Evolutionary conservation across 2,888 invertebrate genomes (phyloP).

Genomic region (Meta bourneti): DNA sequence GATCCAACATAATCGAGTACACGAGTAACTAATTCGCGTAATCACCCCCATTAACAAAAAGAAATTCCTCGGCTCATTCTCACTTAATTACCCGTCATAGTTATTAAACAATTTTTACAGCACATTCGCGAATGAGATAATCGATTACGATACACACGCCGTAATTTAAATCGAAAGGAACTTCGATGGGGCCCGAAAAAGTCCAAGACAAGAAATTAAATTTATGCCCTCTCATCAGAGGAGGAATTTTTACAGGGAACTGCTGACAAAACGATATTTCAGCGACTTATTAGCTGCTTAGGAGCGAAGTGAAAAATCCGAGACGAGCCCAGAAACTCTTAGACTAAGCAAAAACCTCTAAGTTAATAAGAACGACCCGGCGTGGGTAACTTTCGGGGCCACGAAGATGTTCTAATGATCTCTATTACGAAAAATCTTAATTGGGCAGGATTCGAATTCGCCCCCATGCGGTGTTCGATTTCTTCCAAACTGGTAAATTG

Average conservation of each 20-base stretch:
- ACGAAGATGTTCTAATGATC: slow-evolving; percentile 64
- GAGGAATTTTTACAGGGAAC: neutral
- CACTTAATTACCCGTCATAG: neutral
- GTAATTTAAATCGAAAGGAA: neutral
- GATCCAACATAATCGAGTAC: neutral
- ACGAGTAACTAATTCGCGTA: slow-evolving; percentile 32
- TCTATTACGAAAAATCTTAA: slow-evolving; percentile 66
- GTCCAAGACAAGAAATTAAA: neutral
- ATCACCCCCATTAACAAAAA: slow-evolving; percentile 47
- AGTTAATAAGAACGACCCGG: slow-evolving; percentile 41
- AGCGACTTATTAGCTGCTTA: slow-evolving; percentile 13
- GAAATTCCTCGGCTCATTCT: neutral
- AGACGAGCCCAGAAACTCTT: neutral
- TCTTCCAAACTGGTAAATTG: slow-evolving; percentile 47
- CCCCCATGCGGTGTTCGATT: slow-evolving; percentile 40
- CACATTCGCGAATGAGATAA: neutral
- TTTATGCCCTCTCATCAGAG: neutral
- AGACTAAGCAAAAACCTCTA: slow-evolving; percentile 60
- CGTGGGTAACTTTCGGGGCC: slow-evolving; percentile 25
- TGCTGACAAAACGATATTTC: slow-evolving; percentile 30
- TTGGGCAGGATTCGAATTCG: slow-evolving; percentile 35
- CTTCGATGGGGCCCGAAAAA: neutral
- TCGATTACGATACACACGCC: neutral
- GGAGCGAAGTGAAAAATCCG: neutral
- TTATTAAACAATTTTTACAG: neutral